A percentile compares a stretch with the other conserved stretches of the same genome.
Conservation (phyloP, 2,797 vertebrate species). For the Merluccius polli region DNA sequence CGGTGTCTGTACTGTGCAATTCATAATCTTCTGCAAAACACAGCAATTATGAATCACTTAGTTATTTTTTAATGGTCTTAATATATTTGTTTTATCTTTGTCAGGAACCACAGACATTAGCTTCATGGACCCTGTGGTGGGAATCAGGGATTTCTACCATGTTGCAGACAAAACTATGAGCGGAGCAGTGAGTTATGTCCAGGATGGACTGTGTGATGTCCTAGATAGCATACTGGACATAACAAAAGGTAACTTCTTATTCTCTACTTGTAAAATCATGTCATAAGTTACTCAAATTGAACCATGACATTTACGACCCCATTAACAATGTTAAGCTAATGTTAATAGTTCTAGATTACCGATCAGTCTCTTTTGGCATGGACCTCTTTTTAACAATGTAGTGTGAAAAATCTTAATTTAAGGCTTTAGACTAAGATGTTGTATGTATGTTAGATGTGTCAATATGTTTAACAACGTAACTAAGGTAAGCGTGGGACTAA, state of each 20-base stretch:
- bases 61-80: neutral
- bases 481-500: slow-evolving; percentile 1
- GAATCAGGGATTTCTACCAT: slow-evolving; percentile 50
- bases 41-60: neutral
- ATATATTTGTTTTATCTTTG: neutral
- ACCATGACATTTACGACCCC: neutral
- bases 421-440: neutral
- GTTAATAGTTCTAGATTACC: neutral
- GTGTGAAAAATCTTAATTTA: neutral
- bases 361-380: neutral
- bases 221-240: slow-evolving; percentile 47
- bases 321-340: neutral
- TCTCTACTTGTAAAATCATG: neutral
- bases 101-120: slow-evolving; percentile 54
- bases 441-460: neutral
- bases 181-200: slow-evolving; percentile 39
- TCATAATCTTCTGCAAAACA: neutral
- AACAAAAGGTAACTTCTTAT: slow-evolving; percentile 45
- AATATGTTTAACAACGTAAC: neutral
- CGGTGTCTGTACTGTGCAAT: too few species aligned
- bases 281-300: neutral
- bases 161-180: slow-evolving; percentile 30
- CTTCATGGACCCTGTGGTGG: slow-evolving; percentile 53
- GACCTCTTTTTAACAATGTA: neutral
- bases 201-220: slow-evolving; percentile 34